Evolutionary conservation across 2,888 invertebrate genomes (phyloP).

Genomic region (Linnaemya vulpina): DNA sequence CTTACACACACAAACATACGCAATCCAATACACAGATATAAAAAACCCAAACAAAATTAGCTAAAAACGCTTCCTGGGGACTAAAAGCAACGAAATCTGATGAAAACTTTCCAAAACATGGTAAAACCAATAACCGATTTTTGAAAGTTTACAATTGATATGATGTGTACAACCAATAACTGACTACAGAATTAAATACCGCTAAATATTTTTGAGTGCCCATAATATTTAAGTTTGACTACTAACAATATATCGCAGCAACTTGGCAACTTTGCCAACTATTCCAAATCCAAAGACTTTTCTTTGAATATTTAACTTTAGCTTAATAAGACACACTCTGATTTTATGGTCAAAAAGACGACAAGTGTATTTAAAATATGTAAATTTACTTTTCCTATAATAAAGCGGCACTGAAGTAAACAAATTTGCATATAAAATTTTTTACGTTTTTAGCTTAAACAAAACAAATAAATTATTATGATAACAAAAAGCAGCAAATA

Average conservation of each 20-base stretch:
- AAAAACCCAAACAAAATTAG: too few species aligned
- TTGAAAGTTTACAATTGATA: too few species aligned
- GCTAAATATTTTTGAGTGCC: too few species aligned
- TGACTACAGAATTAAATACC: too few species aligned
- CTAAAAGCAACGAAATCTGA: too few species aligned
- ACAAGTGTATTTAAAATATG: constrained; percentile 61
- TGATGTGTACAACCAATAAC: too few species aligned
- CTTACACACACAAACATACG: too few species aligned
- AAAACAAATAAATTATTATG: background rate
- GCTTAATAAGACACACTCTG: constrained; percentile 44
- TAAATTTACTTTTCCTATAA: constrained; percentile 44
- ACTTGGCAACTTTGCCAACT: constrained; percentile 30
- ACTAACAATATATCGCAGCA: background rate
- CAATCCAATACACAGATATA: too few species aligned
- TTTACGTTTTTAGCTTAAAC: constrained; percentile 46
- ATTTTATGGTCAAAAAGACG: constrained; percentile 52
- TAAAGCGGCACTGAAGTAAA: constrained; percentile 22
- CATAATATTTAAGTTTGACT: too few species aligned
- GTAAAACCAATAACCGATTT: too few species aligned
- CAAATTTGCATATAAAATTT: constrained; percentile 28
- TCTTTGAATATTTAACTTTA: constrained; percentile 27
- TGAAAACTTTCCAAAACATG: too few species aligned
- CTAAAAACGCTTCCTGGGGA: too few species aligned
- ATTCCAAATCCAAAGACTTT: background rate
- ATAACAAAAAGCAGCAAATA: constrained; percentile 11